A percentile compares a stretch with the other conserved stretches of the same genome.
Conservation (phyloP, 2,888 invertebrate genomes). For the Volucella inanis region DNA sequence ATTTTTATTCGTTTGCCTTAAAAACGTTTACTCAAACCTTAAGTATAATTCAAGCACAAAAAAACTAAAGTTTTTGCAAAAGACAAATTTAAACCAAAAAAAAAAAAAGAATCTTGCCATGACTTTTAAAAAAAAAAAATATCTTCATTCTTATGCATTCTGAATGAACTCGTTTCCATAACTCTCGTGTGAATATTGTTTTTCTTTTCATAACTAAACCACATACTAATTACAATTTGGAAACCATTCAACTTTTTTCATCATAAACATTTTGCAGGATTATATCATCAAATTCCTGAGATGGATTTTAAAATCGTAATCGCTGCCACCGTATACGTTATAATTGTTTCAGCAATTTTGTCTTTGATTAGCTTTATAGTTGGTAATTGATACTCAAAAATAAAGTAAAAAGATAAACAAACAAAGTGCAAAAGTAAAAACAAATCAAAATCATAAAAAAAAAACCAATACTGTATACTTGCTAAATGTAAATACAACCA, state of each 20-base stretch:
- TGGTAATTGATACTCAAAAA: constrained; percentile 75
- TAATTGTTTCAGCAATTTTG: constrained; percentile 78
- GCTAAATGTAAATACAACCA: constrained; percentile 62
- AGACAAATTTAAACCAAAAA: too few relatives aligned
- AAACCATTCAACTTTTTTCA: constrained; percentile 73
- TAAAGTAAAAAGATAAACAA: constrained; percentile 59
- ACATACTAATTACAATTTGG: constrained; percentile 58
- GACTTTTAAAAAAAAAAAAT: too few relatives aligned
- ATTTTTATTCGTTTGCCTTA: too few relatives aligned
- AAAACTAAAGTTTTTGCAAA: too few relatives aligned
- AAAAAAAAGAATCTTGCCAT: too few relatives aligned
- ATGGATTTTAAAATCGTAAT: constrained; percentile 83
- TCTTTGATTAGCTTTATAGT: constrained; percentile 78
- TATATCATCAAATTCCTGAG: constrained; percentile 83
- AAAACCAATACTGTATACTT: constrained; percentile 36
- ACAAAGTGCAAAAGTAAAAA: constrained; percentile 6
- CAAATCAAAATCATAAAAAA: constrained; percentile 50
- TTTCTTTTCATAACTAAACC: constrained; percentile 50
- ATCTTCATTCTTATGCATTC: constrained; percentile 17
- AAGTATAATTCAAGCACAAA: too few relatives aligned
- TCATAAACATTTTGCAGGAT: constrained; percentile 80
- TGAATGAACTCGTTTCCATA: constrained; percentile 35
- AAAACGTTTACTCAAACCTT: too few relatives aligned
- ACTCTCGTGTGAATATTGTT: constrained; percentile 35
- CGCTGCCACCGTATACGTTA: constrained; percentile 80